Conservation (phyloP, 2,113 vertebrate species). For the Zeus faber region DNA sequence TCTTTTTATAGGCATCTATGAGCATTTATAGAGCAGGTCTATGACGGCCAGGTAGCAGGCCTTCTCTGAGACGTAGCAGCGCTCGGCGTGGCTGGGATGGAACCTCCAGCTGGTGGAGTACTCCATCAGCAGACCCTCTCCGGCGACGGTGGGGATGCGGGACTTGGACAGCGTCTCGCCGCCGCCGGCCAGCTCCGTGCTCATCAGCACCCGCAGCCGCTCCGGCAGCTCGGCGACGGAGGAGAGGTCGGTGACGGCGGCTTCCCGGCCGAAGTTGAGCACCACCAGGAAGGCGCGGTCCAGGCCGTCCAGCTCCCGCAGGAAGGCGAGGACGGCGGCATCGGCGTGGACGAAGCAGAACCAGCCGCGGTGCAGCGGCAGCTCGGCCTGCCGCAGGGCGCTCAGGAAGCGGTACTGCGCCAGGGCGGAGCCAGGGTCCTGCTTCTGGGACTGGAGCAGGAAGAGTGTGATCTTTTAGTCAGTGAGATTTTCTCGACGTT, state of each 20-base stretch:
- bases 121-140: slow-evolving; percentile 86
- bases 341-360: slow-evolving; percentile 83
- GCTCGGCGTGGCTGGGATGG: slow-evolving; percentile 64
- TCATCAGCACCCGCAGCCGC: slow-evolving; percentile 71
- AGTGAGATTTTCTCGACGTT: no score
- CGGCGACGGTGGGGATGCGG: slow-evolving; percentile 68
- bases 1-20: no score
- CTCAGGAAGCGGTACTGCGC: slow-evolving; percentile 81
- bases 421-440: slow-evolving; percentile 71
- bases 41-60: slow-evolving; percentile 85
- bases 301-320: slow-evolving; percentile 87
- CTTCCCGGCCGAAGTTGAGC: slow-evolving; percentile 83
- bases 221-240: slow-evolving; percentile 72
- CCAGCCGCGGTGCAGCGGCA: slow-evolving; percentile 86
- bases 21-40: slow-evolving; percentile 80
- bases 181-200: slow-evolving; percentile 67
- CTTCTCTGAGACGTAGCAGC: slow-evolving; percentile 86
- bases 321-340: slow-evolving; percentile 73
- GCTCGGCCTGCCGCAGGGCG: slow-evolving; percentile 70
- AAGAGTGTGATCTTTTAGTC: no score
- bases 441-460: slow-evolving; percentile 76
- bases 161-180: slow-evolving; percentile 63
- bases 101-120: slow-evolving; percentile 73
- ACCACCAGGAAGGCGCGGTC: slow-evolving; percentile 81
- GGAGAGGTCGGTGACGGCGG: slow-evolving; percentile 72